Conservation (phyloP, 1,140 invertebrate species). For the Cyclargus thomasi region DNA sequence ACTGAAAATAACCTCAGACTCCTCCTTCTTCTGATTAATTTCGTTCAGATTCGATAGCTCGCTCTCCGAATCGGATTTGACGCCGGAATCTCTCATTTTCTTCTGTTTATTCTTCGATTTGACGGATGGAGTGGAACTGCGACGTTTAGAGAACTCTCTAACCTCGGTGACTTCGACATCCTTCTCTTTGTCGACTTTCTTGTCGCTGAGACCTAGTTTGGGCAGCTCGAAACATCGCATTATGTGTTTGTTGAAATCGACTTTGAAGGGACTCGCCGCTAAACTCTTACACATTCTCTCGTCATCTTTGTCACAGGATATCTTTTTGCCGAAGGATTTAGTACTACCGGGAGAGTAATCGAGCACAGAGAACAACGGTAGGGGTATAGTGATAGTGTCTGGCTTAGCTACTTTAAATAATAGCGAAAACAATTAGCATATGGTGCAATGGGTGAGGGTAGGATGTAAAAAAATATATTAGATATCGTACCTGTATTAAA, state of each 20-base stretch:
- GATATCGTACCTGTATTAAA: not conserved
- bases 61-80: slow-evolving; percentile 55
- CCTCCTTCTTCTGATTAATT: not conserved
- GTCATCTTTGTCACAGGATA: not conserved
- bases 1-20: slow-evolving; percentile 41
- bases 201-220: slow-evolving; percentile 34
- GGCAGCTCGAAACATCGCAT: slow-evolving; percentile 53
- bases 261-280: slow-evolving; percentile 44
- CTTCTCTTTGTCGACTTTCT: slow-evolving; percentile 16
- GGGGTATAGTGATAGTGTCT: not conserved
- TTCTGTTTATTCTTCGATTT: slow-evolving; percentile 36
- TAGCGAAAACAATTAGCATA: not conserved
- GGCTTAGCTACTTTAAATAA: not conserved
- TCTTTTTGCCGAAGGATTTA: slow-evolving; percentile 3
- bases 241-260: slow-evolving; percentile 38
- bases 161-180: not conserved
- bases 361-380: slow-evolving; percentile 5
- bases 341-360: not conserved
- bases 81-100: slow-evolving; percentile 38
- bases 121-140: slow-evolving; percentile 54
- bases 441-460: not conserved
- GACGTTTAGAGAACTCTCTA: slow-evolving; percentile 42
- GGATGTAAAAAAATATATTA: slow-evolving; percentile 16
- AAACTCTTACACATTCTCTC: slow-evolving; percentile 35
- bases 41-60: slow-evolving; percentile 16